phyloP scores from a whole-genome alignment of 2,888 invertebrate genomes.

The Drosophila quinaria region DNA sequence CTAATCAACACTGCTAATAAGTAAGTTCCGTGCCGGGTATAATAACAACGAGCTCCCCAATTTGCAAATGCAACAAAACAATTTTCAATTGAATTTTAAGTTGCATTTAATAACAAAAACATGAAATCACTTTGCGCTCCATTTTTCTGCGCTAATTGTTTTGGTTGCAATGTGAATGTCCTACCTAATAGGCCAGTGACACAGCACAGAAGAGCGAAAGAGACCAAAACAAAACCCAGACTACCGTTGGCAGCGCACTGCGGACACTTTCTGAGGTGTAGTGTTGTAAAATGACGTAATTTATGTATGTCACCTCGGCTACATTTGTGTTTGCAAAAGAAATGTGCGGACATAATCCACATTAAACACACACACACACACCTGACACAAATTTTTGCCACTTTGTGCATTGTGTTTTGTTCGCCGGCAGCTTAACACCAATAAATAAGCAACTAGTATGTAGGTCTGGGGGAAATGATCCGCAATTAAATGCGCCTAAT shows the following conservation, averaged over 20 bases:
- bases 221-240: conserved; percentile 7
- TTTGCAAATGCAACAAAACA: conserved; percentile 21
- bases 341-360: conserved; percentile 53
- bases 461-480: conserved; percentile 58
- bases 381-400: conserved; percentile 67
- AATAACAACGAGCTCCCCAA: conserved; percentile 12
- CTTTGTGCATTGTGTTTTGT: conserved; percentile 45
- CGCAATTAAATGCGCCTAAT: conserved; percentile 62
- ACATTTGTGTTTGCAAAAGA: conserved; percentile 49
- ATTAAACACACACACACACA: conserved; percentile 38
- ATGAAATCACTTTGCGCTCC: conserved; percentile 44
- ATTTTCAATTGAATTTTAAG: conserved; percentile 19
- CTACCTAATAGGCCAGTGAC: conserved; percentile 70
- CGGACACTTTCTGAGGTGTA: conserved; percentile 32
- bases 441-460: conserved; percentile 50
- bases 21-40: conserved; percentile 47
- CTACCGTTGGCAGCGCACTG: conserved; percentile 21
- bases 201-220: conserved; percentile 26
- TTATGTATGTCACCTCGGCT: conserved; percentile 62
- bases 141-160: conserved; percentile 55
- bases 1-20: conserved; percentile 39
- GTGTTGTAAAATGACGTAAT: conserved; percentile 73
- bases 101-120: conserved; percentile 12
- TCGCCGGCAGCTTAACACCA: conserved; percentile 65
- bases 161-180: conserved; percentile 67